Evolutionary conservation across 2,797 vertebrate genomes (phyloP), one percentile per base, ranked within the genome.

Genomic region (Phrynocephalus forsythii): DNA sequence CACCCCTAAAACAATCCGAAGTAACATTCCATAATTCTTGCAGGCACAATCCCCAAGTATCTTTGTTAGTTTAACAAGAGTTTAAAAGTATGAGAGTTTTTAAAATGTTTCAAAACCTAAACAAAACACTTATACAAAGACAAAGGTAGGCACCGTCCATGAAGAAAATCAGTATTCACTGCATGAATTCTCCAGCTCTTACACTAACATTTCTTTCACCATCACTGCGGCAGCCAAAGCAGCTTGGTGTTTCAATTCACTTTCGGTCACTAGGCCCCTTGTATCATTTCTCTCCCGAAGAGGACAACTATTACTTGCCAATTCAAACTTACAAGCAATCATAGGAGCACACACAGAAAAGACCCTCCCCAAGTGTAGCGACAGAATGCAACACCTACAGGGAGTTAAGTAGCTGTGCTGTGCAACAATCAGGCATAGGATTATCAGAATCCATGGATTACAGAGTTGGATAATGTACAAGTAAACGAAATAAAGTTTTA

Each of bases 291-390:
- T 63, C 83, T 30, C 30, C 75, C 76, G 1, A 72, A 68, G 15
- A 60, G 85, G 66, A 76, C 44, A n/a, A 84, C 2, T n/a, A n/a
- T 85, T 77, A 30, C n/a, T 30, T 83, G n/a, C 30, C 28, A 73
- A n/a, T 60, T 9, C 10, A 83, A 73, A 3, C 11, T 33, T 73
- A 28, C 30, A 75, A 56, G 6, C 3, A 11, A 7, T 63, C 38
- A 63, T 44, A 22, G 11, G 1, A 9, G 22, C 15, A 44, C 71
- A 66, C 16, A 75, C 15, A 75, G n/a, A 63, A 11, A 48, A 79
- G 56, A 26, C 1, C 15, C 30, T 18, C 30, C 13, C 11, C 52
- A 16, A 16, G 30, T 60, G 18, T 9, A 81, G 38, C 15, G 26
- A 82, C 16, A 63, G 15, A 13, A 63, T 67, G 28, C 22, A 66